Evolutionary conservation across 2,797 vertebrate species (phyloP).

Genomic region (Ptychobarbus kaznakovi): DNA sequence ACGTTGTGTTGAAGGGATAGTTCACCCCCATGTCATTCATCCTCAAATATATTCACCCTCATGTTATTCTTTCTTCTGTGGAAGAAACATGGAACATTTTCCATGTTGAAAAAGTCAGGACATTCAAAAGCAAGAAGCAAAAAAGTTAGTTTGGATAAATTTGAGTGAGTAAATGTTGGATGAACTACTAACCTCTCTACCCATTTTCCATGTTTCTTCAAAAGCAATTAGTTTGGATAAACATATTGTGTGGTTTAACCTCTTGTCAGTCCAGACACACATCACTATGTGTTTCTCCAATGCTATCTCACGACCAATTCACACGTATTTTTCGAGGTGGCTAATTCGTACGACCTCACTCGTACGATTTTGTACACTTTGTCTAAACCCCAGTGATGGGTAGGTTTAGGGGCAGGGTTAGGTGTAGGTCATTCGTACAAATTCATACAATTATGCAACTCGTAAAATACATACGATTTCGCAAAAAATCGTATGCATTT

Average conservation of each 20-base stretch:
- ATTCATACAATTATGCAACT: no score
- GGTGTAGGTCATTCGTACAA: no score
- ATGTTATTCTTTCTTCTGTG: not conserved
- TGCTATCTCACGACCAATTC: no score
- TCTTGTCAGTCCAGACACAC: not conserved
- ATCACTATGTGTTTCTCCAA: not conserved
- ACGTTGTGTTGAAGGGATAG: not conserved
- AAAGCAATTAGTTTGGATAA: not conserved
- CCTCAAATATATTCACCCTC: not conserved
- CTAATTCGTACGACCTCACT: no score
- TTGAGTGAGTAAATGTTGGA: not conserved
- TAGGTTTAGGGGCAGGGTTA: no score
- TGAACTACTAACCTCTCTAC: not conserved
- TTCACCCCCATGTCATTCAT: not conserved
- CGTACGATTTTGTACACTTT: no score
- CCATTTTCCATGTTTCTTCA: not conserved
- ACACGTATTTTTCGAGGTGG: no score
- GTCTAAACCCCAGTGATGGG: no score
- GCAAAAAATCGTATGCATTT: no score
- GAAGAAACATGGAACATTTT: no score
- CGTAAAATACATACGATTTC: no score
- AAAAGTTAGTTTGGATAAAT: not conserved
- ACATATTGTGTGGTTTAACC: not conserved
- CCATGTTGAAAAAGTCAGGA: not conserved
- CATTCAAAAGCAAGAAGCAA: not conserved